Percentiles rank a stretch among this genome's conserved stretches.
Conservation (phyloP, 2,888 invertebrate genomes). For the Eurytoma adleriae region DNA sequence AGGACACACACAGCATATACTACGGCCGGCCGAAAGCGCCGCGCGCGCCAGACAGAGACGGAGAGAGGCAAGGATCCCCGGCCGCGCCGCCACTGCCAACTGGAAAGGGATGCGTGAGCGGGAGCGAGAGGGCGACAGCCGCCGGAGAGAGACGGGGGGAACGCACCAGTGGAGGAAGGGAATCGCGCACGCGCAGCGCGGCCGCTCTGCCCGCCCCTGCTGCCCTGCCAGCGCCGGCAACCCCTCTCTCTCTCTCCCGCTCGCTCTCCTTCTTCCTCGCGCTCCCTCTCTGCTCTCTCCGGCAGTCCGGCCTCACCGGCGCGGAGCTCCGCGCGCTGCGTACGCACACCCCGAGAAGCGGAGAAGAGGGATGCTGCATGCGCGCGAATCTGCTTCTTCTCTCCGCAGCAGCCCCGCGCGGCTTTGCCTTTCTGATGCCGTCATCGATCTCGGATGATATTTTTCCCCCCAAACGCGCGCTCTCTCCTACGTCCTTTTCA, state of each 20-base stretch:
- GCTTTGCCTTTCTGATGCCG: slow-evolving; percentile 4
- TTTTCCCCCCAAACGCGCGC: neutral
- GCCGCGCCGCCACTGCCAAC: slow-evolving; percentile 18
- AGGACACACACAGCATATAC: slow-evolving; percentile 70
- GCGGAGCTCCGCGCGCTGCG: neutral
- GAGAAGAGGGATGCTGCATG: slow-evolving; percentile 45
- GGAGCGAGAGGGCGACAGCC: neutral
- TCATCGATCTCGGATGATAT: slow-evolving; percentile 18
- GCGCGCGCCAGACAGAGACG: slow-evolving; percentile 53
- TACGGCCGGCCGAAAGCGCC: slow-evolving; percentile 43
- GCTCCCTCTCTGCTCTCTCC: neutral
- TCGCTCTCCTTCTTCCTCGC: slow-evolving; percentile 3
- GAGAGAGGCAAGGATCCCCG: slow-evolving; percentile 45
- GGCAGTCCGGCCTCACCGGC: neutral
- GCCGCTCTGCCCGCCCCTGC: neutral
- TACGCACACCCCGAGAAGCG: slow-evolving; percentile 7
- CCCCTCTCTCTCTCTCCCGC: slow-evolving; percentile 11
- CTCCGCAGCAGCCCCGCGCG: neutral
- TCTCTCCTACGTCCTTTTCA: neutral
- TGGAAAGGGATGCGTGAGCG: neutral
- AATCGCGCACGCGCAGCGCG: slow-evolving; percentile 17
- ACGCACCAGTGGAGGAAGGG: slow-evolving; percentile 27
- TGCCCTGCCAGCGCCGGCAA: neutral
- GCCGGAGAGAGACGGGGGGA: slow-evolving; percentile 14
- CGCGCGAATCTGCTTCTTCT: slow-evolving; percentile 33